phyloP scores from a whole-genome alignment of 2,797 vertebrate species.

The Limnodromus scolopaceus region DNA sequence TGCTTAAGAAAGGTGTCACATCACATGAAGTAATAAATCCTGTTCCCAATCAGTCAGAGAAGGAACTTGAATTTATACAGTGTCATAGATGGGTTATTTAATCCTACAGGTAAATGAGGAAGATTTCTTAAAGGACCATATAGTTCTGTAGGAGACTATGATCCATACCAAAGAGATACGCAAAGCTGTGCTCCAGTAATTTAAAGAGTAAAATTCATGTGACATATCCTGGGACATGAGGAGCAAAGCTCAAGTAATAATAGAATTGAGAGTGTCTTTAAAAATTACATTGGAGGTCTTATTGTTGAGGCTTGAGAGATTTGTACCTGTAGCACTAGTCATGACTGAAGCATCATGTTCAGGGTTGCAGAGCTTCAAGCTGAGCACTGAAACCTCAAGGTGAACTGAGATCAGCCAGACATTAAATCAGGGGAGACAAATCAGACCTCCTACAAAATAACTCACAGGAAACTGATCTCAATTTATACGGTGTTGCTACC shows the following conservation, averaged over 20 bases:
- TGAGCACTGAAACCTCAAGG: neutral
- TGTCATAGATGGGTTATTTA: neutral
- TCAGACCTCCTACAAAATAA: neutral
- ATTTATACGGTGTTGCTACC: neutral
- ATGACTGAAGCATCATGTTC: neutral
- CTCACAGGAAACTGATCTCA: neutral
- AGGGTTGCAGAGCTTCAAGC: neutral
- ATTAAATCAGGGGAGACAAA: neutral
- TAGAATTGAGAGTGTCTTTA: neutral
- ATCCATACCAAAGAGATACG: neutral
- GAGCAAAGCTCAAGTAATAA: neutral
- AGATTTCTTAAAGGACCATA: neutral
- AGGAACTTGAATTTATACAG: neutral
- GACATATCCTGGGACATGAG: neutral
- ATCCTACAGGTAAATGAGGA: neutral
- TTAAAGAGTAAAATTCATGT: neutral
- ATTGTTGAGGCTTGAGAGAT: neutral
- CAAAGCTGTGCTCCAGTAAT: neutral
- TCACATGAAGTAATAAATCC: neutral
- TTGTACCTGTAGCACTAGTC: neutral
- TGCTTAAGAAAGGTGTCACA: neutral
- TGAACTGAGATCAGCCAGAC: neutral
- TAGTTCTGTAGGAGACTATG: neutral
- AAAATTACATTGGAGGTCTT: neutral
- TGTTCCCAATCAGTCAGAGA: neutral